These are phyloP conservation scores for Enteromius fasciolatus DNA, from an alignment of 2,797 vertebrate species.

Conservation along the genomic window DNA sequence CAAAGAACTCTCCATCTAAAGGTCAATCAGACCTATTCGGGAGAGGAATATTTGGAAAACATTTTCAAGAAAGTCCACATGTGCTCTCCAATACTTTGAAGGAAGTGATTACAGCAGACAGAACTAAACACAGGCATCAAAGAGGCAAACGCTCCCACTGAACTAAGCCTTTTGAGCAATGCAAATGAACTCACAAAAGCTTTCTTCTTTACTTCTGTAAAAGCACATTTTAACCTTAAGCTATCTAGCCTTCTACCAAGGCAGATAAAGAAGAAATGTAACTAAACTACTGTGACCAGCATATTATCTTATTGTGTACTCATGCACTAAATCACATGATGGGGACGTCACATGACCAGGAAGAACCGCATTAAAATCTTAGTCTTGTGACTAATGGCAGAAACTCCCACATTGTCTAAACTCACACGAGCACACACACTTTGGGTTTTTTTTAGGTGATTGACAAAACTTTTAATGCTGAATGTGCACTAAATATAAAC, in stretches of 20 bases:
- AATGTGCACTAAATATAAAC: neutral
- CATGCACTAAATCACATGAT: slow-evolving; percentile 71
- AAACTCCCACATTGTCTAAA: slow-evolving; percentile 1
- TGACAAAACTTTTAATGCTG: neutral
- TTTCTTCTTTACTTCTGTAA: neutral
- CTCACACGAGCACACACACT: neutral
- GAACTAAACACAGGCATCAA: neutral
- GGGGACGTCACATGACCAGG: slow-evolving; percentile 73
- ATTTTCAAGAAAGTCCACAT: neutral
- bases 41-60: neutral
- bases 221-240: neutral
- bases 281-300: slow-evolving; percentile 27
- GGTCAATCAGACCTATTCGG: slow-evolving; percentile 6
- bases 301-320: slow-evolving; percentile 3
- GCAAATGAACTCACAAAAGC: neutral
- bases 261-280: neutral
- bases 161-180: neutral
- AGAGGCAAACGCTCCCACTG: neutral
- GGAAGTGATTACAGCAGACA: slow-evolving; percentile 10
- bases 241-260: neutral
- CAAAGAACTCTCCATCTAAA: slow-evolving; percentile 27
- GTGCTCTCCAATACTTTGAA: neutral
- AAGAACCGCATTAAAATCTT: slow-evolving; percentile 72
- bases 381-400: slow-evolving; percentile 74
- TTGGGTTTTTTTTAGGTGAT: neutral